Evolutionary conservation across 2,888 invertebrate genomes (phyloP).

Genomic region (Diplazon laetatorius): DNA sequence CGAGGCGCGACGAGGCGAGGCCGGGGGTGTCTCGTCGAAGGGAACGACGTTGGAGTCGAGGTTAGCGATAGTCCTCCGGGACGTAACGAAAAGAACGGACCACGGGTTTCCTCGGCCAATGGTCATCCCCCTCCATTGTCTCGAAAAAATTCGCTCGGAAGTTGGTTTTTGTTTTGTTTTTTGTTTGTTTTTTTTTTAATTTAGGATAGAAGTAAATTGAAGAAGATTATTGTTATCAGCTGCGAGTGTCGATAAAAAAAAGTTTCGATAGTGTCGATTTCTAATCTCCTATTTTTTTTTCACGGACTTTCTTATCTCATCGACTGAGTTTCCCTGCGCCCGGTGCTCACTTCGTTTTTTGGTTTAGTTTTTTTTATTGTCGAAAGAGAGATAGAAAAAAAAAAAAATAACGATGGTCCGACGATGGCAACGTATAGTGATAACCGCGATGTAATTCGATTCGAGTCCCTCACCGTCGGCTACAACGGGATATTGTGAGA

Average conservation of each 20-base stretch:
- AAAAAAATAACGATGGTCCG: not conserved
- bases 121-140: not conserved
- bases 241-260: constrained; percentile 6
- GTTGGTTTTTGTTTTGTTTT: too few species aligned
- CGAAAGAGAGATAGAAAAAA: not conserved
- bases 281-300: not conserved
- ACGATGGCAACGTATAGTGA: constrained; percentile 29
- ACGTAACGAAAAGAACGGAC: constrained; percentile 62
- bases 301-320: not conserved
- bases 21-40: constrained; percentile 64
- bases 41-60: constrained; percentile 67
- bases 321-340: constrained; percentile 11
- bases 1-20: constrained; percentile 29
- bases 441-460: constrained; percentile 4
- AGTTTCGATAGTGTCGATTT: not conserved
- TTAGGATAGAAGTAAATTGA: too few species aligned
- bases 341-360: constrained; percentile 10
- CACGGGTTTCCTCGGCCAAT: constrained; percentile 35
- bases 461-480: not conserved
- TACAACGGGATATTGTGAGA: constrained; percentile 7
- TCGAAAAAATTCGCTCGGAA: not conserved
- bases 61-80: constrained; percentile 70
- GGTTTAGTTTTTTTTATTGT: not conserved
- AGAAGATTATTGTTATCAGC: not conserved
- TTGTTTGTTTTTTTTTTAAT: too few species aligned